phyloP scores from a whole-genome alignment of 2,113 vertebrate species.

The Catharus minimus region DNA sequence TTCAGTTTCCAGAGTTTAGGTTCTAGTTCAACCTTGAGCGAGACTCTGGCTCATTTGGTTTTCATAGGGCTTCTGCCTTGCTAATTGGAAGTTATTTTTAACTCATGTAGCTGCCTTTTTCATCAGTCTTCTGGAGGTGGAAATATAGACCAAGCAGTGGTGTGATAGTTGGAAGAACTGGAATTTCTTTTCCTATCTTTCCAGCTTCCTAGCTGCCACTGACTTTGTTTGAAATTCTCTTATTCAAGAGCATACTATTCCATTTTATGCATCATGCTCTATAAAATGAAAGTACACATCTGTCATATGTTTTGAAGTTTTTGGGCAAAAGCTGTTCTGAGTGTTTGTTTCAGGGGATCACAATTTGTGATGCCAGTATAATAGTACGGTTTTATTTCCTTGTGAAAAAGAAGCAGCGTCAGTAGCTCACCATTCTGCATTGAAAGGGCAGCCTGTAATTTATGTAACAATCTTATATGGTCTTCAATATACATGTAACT shows the following conservation, averaged over 20 bases:
- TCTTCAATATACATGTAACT: neutral
- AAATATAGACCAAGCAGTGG: neutral
- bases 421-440: neutral
- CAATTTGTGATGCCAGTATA: neutral
- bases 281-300: neutral
- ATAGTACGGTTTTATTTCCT: neutral
- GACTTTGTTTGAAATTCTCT: neutral
- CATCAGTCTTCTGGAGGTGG: neutral
- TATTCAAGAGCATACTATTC: neutral
- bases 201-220: neutral
- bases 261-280: neutral
- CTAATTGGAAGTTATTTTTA: constrained; percentile 33
- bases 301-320: neutral
- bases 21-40: neutral
- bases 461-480: neutral
- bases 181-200: neutral
- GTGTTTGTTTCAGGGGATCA: neutral
- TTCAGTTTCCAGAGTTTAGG: neutral
- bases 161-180: neutral
- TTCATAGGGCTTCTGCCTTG: neutral
- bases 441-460: neutral
- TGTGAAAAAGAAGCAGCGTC: neutral
- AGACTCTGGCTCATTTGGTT: neutral
- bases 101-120: neutral
- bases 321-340: neutral